Evolutionary conservation across 2,888 invertebrate genomes (phyloP).

Genomic region (Caenorhabditis macrosperma): DNA sequence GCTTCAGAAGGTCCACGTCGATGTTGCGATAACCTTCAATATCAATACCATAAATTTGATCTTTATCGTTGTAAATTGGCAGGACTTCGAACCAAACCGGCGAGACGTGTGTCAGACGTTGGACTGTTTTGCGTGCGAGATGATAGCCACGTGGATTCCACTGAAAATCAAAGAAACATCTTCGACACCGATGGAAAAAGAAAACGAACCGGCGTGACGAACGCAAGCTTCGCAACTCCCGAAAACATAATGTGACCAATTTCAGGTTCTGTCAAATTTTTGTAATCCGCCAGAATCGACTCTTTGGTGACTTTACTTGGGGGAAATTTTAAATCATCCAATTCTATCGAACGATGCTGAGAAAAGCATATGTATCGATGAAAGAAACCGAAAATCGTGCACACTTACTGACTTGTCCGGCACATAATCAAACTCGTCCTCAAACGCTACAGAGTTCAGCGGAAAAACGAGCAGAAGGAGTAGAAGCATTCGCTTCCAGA

Average conservation of each 20-base stretch:
- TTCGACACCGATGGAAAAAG: neutral
- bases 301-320: slow-evolving; percentile 12
- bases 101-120: slow-evolving; percentile 90
- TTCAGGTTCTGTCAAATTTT: neutral
- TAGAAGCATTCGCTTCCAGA: too few species aligned
- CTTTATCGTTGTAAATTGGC: neutral
- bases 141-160: slow-evolving; percentile 96
- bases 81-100: slow-evolving; percentile 91
- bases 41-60: neutral
- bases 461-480: neutral
- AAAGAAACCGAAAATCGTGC: too few species aligned
- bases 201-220: slow-evolving; percentile 1
- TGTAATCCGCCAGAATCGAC: slow-evolving; percentile 8
- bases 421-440: too few species aligned
- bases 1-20: slow-evolving; percentile 67
- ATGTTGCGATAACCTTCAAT: slow-evolving; percentile 1
- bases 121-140: slow-evolving; percentile 90
- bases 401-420: too few species aligned
- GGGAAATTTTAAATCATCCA: neutral
- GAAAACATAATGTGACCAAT: neutral
- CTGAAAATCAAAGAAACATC: slow-evolving; percentile 83
- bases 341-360: too few species aligned
- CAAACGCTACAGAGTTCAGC: too few species aligned
- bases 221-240: neutral
- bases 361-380: too few species aligned